Base-by-base conservation (phyloP, 2,113 vertebrate genomes). In the Pelmatolapia mariae region DNA sequence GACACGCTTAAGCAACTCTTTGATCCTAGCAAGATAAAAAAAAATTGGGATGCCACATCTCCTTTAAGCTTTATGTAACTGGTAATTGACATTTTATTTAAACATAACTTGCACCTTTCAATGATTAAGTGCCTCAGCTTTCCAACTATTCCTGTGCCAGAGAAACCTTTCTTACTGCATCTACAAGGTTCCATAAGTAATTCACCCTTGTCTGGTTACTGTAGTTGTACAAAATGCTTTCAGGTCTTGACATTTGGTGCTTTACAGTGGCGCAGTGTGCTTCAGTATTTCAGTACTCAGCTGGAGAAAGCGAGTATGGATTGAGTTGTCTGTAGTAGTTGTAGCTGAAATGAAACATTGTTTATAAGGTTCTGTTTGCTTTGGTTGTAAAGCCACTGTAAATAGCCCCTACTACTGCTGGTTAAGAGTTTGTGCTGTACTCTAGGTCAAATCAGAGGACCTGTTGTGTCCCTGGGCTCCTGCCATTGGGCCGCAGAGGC, bases 381-480 rank as follows among this genome's bases (percentile, higher is more conserved):
- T 73, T 80, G 59, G 71, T 33, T 82, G 36, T 66, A 47, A 80
- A 90, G 38, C 24, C 10, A 12, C 45, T 82, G 24, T 57, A 26
- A 36, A 82, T 79, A 45, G 22, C 10, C 22, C 10, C 71, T 19
- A 68, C 47, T 29, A 22, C 18, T 85, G 71, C 83, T 59, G 36
- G 57, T 76, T 91, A 86, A 83, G 84, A 90, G 54, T 87, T 78
- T 47, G 36, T 50, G 87, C 50, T 18, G 16, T 83, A 79, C 83
- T 87, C 73, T 38, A 83, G 89, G 91, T 86, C 89, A 87, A 84
- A 89, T 89, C 59, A 71, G 76, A 89, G 87, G 86, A 88, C 81
- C 80, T 79, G 89, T 90, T 86, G 88, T 43, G 82, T 91, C 92
- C 87, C 91, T 78, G 84, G 79, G 84, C 89, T 88, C 86, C 89